Conservation (phyloP, 2,888 invertebrate species). For the Diogma glabrata region DNA sequence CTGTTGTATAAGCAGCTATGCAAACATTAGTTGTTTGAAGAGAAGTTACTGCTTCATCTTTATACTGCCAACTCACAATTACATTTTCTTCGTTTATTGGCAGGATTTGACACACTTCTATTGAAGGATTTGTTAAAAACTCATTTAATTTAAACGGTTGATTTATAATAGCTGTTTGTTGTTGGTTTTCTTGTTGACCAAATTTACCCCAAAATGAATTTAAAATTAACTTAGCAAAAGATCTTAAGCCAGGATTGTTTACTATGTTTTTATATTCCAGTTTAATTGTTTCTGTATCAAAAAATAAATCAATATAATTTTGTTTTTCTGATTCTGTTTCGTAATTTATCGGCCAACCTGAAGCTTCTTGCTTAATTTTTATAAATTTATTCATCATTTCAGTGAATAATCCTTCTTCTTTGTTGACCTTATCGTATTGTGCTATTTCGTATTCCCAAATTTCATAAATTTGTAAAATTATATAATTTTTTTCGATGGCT, state of each 20-base stretch:
- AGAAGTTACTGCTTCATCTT: not conserved
- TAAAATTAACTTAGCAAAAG: not conserved
- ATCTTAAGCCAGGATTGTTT: not conserved
- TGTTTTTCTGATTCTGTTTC: slow-evolving; percentile 15
- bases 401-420: not conserved
- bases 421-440: not conserved
- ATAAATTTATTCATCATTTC: slow-evolving; percentile 19
- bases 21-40: not conserved
- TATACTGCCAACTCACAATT: slow-evolving; percentile 3
- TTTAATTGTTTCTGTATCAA: slow-evolving; percentile 19
- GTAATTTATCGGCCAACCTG: slow-evolving; percentile 20
- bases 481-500: not conserved
- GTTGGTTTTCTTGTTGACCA: not conserved
- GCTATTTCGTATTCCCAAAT: not conserved
- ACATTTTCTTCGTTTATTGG: not conserved
- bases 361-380: slow-evolving; percentile 22
- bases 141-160: not conserved
- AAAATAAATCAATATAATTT: slow-evolving; percentile 20
- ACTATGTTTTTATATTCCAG: not conserved
- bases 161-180: not conserved
- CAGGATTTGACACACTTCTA: not conserved
- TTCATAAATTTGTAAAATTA: not conserved
- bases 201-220: not conserved
- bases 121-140: not conserved
- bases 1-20: not conserved